Evolutionary conservation across 2,113 vertebrate genomes (phyloP).

Genomic region (human (Homo sapiens)): DNA sequence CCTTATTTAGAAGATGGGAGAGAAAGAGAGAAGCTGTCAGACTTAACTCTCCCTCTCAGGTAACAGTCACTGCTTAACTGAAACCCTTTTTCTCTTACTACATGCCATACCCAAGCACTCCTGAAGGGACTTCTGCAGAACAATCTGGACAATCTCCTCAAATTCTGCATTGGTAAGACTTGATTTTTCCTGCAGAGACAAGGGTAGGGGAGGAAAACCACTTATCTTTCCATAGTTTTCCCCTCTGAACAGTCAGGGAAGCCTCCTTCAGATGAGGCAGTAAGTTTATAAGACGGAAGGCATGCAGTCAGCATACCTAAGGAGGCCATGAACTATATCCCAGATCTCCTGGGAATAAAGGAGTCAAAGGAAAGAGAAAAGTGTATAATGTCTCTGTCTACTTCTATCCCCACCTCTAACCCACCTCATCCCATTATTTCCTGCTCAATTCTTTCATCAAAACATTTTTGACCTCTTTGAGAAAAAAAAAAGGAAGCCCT

Average conservation of each 20-base stretch:
- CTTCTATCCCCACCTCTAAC: not conserved
- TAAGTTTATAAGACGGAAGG: not conserved
- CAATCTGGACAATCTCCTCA: conserved; percentile 78
- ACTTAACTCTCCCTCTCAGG: not conserved
- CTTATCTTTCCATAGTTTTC: not conserved
- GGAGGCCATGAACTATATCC: not conserved
- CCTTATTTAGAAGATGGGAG: conserved; percentile 12
- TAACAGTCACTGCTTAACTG: not conserved
- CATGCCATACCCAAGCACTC: conserved; percentile 69
- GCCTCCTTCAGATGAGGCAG: not conserved
- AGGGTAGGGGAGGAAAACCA: not conserved
- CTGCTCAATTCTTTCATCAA: conserved; percentile 35
- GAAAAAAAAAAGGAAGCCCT: not conserved
- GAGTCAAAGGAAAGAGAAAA: not conserved
- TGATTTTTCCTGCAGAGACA: conserved; percentile 65
- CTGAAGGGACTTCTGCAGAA: conserved; percentile 72
- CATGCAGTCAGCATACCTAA: conserved; percentile 14
- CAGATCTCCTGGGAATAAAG: conserved; percentile 17
- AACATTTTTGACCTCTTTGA: conserved; percentile 24
- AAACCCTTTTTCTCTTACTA: not conserved
- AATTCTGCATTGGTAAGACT: conserved; percentile 70
- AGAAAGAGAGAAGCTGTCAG: not conserved
- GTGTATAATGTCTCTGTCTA: not conserved
- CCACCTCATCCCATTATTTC: not conserved
- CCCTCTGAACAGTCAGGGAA: not conserved